Evolutionary conservation across 2,113 vertebrate genomes (phyloP).

Genomic region (Prolemur simus): DNA sequence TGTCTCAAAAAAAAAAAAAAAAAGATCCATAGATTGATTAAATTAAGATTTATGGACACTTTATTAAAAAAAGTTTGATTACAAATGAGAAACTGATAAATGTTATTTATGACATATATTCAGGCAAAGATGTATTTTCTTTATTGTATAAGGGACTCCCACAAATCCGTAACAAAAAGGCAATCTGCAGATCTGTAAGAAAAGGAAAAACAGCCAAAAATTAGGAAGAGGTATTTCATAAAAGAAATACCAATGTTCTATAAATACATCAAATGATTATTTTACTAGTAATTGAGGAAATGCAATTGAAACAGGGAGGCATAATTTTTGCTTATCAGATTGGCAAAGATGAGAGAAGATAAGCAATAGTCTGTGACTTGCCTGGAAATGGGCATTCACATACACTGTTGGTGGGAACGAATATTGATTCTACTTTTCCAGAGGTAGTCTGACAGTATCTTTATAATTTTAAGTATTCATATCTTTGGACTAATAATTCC

Average conservation of each 20-base stretch:
- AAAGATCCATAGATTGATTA: neutral
- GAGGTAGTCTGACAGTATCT: neutral
- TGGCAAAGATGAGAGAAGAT: neutral
- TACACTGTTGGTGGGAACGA: neutral
- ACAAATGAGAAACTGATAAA: neutral
- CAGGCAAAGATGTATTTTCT: neutral
- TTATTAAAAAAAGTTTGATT: neutral
- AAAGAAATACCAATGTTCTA: neutral
- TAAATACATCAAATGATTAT: neutral
- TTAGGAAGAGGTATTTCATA: neutral
- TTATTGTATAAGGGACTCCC: neutral
- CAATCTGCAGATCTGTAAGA: neutral
- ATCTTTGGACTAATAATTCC: neutral
- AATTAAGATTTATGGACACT: neutral
- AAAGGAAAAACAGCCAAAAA: neutral
- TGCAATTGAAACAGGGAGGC: neutral
- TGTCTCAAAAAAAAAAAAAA: too few species aligned
- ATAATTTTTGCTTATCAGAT: neutral
- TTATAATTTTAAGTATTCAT: slow-evolving; percentile 21
- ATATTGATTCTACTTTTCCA: neutral
- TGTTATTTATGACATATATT: neutral
- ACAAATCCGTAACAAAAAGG: neutral
- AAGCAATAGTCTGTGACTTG: neutral
- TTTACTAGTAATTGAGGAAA: slow-evolving; percentile 20
- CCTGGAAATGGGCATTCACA: neutral